Conservation (phyloP, 2,113 vertebrate genomes). For the Ammospiza nelsoni region DNA sequence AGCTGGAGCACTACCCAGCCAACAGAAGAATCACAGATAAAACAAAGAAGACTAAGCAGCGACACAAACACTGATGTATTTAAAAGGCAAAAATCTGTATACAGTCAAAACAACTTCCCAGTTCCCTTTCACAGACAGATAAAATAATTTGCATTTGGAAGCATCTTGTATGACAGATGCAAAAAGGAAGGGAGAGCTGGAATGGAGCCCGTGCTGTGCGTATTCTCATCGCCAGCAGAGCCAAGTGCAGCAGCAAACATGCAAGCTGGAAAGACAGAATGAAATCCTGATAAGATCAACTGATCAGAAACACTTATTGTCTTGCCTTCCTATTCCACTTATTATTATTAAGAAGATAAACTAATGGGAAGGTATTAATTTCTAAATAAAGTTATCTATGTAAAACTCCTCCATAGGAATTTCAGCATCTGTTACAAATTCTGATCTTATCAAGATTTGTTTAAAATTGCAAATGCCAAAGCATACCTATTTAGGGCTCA, state of each 20-base stretch:
- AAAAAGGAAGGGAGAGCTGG: not conserved
- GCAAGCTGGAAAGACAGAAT: constrained; percentile 18
- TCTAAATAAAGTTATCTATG: not conserved
- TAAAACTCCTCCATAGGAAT: not conserved
- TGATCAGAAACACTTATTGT: constrained; percentile 29
- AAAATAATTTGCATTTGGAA: not conserved
- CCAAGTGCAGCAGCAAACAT: constrained; percentile 31
- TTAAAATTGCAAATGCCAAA: not conserved
- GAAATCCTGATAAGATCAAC: constrained; percentile 73
- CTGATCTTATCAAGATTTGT: constrained; percentile 63
- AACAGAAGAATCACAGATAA: not conserved
- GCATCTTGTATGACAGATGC: not conserved
- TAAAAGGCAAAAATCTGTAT: not conserved
- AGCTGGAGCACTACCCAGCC: not conserved
- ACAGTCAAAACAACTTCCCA: not conserved
- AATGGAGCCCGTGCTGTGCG: not conserved
- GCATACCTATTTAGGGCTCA: not conserved
- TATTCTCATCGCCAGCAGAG: not conserved
- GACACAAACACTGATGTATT: not conserved
- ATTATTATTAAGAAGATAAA: not conserved
- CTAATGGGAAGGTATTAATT: not conserved
- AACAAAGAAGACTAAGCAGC: not conserved
- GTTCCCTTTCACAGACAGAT: not conserved
- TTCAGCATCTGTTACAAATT: not conserved
- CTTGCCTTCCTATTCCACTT: not conserved